phyloP scores from a whole-genome alignment of 2,888 invertebrate species.

The Campoplex capitator region DNA sequence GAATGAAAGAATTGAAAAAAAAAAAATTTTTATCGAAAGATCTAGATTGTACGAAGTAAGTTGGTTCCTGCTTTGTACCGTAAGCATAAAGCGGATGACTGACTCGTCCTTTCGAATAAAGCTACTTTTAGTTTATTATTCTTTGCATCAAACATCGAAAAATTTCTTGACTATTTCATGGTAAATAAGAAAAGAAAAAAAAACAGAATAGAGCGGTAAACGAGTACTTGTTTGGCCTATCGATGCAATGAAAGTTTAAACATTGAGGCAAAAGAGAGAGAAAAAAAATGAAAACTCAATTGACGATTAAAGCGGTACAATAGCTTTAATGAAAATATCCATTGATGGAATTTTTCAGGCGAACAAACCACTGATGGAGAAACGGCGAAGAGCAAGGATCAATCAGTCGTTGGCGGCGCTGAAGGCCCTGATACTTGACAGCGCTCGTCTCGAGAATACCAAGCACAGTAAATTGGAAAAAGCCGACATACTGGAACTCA shows the following conservation, averaged over 20 bases:
- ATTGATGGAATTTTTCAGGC: constrained; percentile 85
- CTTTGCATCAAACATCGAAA: too few species aligned
- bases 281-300: neutral
- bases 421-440: constrained; percentile 90
- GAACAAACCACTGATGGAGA: constrained; percentile 93
- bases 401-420: constrained; percentile 91
- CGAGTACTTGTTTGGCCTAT: too few species aligned
- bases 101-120: neutral
- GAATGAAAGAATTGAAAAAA: too few species aligned
- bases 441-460: constrained; percentile 89
- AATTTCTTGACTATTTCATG: too few species aligned
- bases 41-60: too few species aligned
- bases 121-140: too few species aligned
- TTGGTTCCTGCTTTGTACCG: too few species aligned
- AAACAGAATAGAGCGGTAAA: too few species aligned
- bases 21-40: too few species aligned
- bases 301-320: constrained; percentile 30
- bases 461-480: constrained; percentile 94
- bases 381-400: constrained; percentile 90
- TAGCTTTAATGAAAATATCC: constrained; percentile 53
- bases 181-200: too few species aligned
- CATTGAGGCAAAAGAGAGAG: neutral
- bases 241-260: too few species aligned
- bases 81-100: too few species aligned
- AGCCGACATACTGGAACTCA: constrained; percentile 93